A percentile compares a stretch with the other conserved stretches of the same genome.
Conservation (phyloP, 1,140 invertebrate species). For the Platyscapa corneri region DNA sequence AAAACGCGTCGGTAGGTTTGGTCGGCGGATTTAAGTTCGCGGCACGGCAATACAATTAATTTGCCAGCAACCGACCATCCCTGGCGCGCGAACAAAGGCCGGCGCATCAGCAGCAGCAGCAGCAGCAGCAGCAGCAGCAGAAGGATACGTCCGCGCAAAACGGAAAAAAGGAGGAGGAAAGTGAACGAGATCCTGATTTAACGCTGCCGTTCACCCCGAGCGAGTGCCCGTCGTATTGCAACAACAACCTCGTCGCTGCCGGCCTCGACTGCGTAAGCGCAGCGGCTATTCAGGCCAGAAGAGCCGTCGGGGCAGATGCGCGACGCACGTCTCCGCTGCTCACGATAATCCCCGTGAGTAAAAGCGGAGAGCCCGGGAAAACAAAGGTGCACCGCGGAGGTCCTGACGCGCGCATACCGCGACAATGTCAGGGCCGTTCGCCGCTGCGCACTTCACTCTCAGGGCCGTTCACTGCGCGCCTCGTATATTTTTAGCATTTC, state of each 20-base stretch:
- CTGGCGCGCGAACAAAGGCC: not conserved
- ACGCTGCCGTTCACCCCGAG: not conserved
- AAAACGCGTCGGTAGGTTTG: not conserved
- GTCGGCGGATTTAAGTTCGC: not conserved
- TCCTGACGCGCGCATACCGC: constrained; percentile 61
- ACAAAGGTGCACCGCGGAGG: constrained; percentile 46
- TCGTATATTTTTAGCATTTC: constrained; percentile 34
- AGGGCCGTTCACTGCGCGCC: not conserved
- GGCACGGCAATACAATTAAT: not conserved
- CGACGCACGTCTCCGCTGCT: no score
- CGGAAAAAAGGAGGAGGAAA: not conserved
- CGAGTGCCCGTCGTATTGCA: no score
- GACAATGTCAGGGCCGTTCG: constrained; percentile 70
- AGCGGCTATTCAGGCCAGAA: no score
- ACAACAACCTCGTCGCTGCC: no score
- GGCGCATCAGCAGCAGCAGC: not conserved
- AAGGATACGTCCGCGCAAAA: not conserved
- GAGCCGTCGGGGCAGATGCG: no score
- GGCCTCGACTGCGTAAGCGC: no score
- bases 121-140: not conserved
- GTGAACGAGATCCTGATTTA: not conserved
- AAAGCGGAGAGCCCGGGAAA: not conserved
- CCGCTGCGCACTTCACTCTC: constrained; percentile 37
- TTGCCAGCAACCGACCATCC: not conserved
- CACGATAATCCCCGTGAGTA: not conserved